Conservation (phyloP, 2,797 vertebrate species). For the Mustela erminea region DNA sequence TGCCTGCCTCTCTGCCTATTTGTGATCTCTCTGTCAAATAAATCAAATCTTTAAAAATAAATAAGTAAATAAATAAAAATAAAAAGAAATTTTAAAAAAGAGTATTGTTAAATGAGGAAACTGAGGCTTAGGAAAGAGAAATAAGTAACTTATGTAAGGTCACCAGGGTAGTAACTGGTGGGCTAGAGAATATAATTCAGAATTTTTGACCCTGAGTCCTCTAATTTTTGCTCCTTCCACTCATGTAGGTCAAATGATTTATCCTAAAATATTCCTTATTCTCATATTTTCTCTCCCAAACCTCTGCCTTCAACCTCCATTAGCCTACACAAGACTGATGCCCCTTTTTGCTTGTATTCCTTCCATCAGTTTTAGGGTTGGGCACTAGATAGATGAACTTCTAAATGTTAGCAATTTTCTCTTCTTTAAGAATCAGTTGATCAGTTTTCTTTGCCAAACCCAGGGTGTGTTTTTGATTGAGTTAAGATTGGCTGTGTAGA, state of each 20-base stretch:
- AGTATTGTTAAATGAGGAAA: not conserved
- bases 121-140: not conserved
- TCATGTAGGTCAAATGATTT: not conserved
- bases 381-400: not conserved
- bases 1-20: not conserved
- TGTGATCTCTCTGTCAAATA: not conserved
- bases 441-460: not conserved
- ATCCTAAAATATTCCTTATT: not conserved
- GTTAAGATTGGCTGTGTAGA: not conserved
- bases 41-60: not conserved
- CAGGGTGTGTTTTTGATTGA: not conserved
- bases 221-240: not conserved
- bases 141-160: not conserved
- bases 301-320: not conserved
- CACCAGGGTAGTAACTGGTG: not conserved
- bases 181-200: not conserved
- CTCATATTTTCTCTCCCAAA: not conserved
- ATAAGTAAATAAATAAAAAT: not conserved
- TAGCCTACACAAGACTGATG: not conserved
- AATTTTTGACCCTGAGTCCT: not conserved
- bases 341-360: not conserved
- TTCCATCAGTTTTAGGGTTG: not conserved
- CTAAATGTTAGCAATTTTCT: not conserved
- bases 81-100: not conserved
- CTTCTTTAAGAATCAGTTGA: not conserved